Evolutionary conservation across 1,140 invertebrate species (phyloP), one percentile per base, ranked within the genome.

Genomic region (Philopotamus ludificatus): DNA sequence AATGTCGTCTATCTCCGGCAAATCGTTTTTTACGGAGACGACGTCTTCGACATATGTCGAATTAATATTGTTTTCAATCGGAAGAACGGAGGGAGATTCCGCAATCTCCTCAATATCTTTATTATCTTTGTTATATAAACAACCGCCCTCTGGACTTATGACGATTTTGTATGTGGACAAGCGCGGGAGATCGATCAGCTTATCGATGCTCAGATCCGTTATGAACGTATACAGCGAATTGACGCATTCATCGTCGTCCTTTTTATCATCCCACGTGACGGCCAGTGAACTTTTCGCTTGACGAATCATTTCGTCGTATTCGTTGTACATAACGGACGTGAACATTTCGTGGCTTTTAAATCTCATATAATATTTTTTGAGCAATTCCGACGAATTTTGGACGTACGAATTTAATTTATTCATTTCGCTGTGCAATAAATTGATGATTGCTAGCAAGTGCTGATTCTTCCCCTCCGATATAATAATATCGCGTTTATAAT

Each of bases 221-320:
- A 80, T 71, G 50, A 74, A 78, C 67, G 75, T 77, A 60, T 78
- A 76, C 23, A 76, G 70, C 0, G 71, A 41, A 55, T 80, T 76
- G 12, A 39, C 68, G 22, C 42, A 60, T n/a, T 58, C 77, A 0
- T 22, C 53, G 25, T 42, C 23, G 12, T 69, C 63, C 63, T 65
- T 55, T 26, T 65, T 54, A 34, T 67, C 66, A 49, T 65, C 34
- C 79, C 79, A 81, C 1, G 74, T 73, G 16, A 81, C 78, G 0
- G 72, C 72, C 70, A 75, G 76, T 7, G 76, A 74, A 0, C 71
- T 71, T 65, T 80, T 81, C 0, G 75, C 76, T 73, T 78, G 79
- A 45, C 75, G 79, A 72, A 80, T 78, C 0, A 81, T 71, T 4
- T 76, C 74, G n/a, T 76, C 51, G 58, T 80, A 81, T 53, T 80